A percentile compares a stretch with the other conserved stretches of the same genome.
phyloP scores from a whole-genome alignment of 2,888 invertebrate genomes.

The Rhimphoctona megacephalus region DNA sequence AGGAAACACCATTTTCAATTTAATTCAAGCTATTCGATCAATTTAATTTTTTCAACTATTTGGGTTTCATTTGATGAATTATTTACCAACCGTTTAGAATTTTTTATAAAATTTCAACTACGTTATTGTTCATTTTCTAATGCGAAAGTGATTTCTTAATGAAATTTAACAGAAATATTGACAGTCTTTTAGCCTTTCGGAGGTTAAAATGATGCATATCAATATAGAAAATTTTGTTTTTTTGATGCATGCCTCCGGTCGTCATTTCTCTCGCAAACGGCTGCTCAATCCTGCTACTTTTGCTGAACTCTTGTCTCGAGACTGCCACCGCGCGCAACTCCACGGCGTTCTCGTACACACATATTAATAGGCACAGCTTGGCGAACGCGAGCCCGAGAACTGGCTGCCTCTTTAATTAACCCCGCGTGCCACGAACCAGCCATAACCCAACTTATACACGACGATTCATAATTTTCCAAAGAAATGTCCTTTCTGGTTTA shows the following conservation, averaged over 20 bases:
- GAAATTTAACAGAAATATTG: background rate
- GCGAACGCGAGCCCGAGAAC: constrained; percentile 67
- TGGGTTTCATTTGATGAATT: background rate
- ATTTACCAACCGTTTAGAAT: background rate
- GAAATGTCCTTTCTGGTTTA: background rate
- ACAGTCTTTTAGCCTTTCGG: background rate
- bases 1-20: background rate
- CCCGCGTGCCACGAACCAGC: constrained; percentile 74
- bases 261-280: constrained; percentile 53
- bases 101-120: background rate
- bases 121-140: background rate
- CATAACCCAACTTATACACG: constrained; percentile 51
- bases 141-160: background rate
- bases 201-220: constrained; percentile 22
- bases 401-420: constrained; percentile 81
- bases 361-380: constrained; percentile 73
- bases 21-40: background rate
- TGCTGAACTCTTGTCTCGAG: constrained; percentile 46
- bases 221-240: constrained; percentile 30
- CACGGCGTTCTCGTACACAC: constrained; percentile 64
- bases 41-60: background rate
- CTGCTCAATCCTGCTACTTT: constrained; percentile 54
- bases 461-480: constrained; percentile 48
- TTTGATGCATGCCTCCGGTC: constrained; percentile 42
- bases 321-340: constrained; percentile 56